Evolutionary conservation across 2,797 vertebrate genomes (phyloP).

Genomic region (Gymnoscopelus microlampas): DNA sequence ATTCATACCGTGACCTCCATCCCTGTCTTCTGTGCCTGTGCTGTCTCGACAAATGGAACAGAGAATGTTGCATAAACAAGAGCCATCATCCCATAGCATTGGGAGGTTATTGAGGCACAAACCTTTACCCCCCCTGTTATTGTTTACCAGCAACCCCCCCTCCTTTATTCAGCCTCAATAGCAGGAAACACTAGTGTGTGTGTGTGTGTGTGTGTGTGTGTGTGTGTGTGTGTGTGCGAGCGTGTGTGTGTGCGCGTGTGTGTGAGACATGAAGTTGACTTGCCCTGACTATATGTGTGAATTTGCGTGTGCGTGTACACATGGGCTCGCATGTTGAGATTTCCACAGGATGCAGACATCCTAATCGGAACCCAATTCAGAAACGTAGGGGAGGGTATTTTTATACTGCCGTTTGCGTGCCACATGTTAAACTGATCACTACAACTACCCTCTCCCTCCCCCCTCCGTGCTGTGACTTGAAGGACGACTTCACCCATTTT

Average conservation of each 20-base stretch:
- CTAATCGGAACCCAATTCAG: slow-evolving; percentile 61
- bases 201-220: slow-evolving; percentile 39
- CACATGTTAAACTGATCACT: slow-evolving; percentile 56
- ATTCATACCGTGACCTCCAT: background rate
- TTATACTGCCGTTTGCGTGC: slow-evolving; percentile 44
- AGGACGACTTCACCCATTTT: too few species aligned
- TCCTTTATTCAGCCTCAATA: slow-evolving; percentile 53
- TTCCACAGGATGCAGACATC: slow-evolving; percentile 63
- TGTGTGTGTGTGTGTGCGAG: too few species aligned
- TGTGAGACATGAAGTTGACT: slow-evolving; percentile 34
- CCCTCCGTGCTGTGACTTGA: slow-evolving; percentile 12
- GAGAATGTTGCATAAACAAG: slow-evolving; percentile 28
- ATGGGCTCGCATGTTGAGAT: slow-evolving; percentile 52
- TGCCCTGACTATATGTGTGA: slow-evolving; percentile 23
- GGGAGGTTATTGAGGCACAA: slow-evolving; percentile 32
- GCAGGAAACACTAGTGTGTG: slow-evolving; percentile 62
- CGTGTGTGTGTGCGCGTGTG: slow-evolving; percentile 43
- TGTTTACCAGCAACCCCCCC: slow-evolving; percentile 39
- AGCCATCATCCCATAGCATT: slow-evolving; percentile 9
- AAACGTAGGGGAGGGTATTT: slow-evolving; percentile 63
- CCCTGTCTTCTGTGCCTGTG: background rate
- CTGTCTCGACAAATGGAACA: background rate
- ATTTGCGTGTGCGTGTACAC: slow-evolving; percentile 24
- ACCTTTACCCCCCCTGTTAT: slow-evolving; percentile 26
- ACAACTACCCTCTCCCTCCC: slow-evolving; percentile 6